Base-by-base conservation (phyloP, 2,113 vertebrate species). In the Narcine bancroftii region DNA sequence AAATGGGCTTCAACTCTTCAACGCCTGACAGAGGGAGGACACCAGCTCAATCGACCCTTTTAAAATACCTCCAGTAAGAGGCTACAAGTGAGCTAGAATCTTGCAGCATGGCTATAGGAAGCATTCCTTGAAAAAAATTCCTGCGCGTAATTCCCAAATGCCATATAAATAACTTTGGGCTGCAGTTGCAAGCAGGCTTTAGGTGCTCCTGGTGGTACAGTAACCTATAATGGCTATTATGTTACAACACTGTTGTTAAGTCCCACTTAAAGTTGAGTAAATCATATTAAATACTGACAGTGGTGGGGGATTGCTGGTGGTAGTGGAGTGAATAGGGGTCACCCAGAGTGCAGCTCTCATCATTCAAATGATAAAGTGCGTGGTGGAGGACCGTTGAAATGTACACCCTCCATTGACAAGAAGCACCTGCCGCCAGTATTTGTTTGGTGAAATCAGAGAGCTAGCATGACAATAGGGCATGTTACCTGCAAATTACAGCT, bases 191-290 rank as follows among this genome's bases (percentile, higher is more conserved):
- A n/a, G 60, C 0, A 45, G 36, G 39, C 45, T 66, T 91, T 47
- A 29, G 63, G 65, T 69, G 9, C 26, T 91, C 36, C 63, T 47
- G 65, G 65, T 47, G 33, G 65, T 47, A 47, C 42, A 33, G 42
- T 47, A 69, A 87, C 24, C 39, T 69, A 39, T 6, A 24, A 21
- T 69, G 89, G 10, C 26, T 6, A 66, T 91, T 47, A 47, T 69
- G 39, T 71, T 91, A 69, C 65, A 39, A 56, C 21, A 47, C 42
- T 15, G 1, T 75, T 0, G 0, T 91, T 91, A 91, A 42, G 56
- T 69, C 65, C 65, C 42, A 53, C 93, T 94, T 92, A 94, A 92
- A 93, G 92, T 92, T 75, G 42, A 73, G 50, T 93, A 92, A 65
- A 93, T 69, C 92, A 89, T 92, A 85, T 71, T 93, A 66, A 89